These are phyloP conservation scores for Boulengeromyrus knoepffleri DNA, from an alignment of 2,113 vertebrate genomes.

Conservation along the genomic window DNA sequence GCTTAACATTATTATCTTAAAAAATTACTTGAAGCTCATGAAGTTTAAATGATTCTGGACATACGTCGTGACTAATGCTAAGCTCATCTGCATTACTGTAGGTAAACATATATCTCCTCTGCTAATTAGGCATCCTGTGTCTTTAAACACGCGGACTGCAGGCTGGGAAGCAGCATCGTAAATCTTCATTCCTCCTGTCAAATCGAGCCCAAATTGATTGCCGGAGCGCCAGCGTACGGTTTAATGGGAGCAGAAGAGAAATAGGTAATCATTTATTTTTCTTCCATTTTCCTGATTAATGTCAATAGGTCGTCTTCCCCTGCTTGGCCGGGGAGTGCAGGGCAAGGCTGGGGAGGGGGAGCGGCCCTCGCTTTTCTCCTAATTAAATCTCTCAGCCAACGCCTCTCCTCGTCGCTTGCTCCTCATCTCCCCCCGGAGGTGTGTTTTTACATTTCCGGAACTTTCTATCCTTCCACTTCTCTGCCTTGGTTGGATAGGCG, in stretches of 20 bases:
- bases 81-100: slow-evolving; percentile 25
- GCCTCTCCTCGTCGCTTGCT: neutral
- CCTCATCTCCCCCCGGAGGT: neutral
- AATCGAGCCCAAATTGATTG: slow-evolving; percentile 11
- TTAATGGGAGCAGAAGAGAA: slow-evolving; percentile 16
- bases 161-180: neutral
- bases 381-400: slow-evolving; percentile 6
- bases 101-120: slow-evolving; percentile 25
- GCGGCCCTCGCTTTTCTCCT: neutral
- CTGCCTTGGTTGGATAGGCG: neutral
- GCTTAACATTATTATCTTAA: neutral
- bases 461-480: neutral
- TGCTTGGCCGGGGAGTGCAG: neutral
- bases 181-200: slow-evolving; percentile 14
- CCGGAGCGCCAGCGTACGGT: neutral
- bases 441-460: neutral
- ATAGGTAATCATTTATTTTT: slow-evolving; percentile 15
- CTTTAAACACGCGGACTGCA: slow-evolving; percentile 15
- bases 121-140: slow-evolving; percentile 30
- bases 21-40: neutral
- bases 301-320: slow-evolving; percentile 10
- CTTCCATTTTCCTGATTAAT: slow-evolving; percentile 15
- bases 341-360: neutral
- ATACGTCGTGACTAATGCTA: neutral
- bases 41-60: slow-evolving; percentile 8